Conservation (phyloP, 2,113 vertebrate genomes). For the Ctenomys sociabilis region DNA sequence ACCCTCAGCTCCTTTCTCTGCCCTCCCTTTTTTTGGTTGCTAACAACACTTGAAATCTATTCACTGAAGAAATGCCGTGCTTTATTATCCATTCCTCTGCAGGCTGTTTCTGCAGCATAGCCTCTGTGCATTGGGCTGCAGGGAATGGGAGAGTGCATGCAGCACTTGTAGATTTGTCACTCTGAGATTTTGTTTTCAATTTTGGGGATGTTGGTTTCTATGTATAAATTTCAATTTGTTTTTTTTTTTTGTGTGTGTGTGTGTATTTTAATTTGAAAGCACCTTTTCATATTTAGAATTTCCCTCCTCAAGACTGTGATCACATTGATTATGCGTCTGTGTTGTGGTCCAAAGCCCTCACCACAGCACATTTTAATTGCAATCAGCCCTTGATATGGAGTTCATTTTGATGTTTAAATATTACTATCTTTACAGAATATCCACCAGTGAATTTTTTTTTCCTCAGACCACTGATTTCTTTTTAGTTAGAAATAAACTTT, state of each 20-base stretch:
- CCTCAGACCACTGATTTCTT: neutral
- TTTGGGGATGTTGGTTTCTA: neutral
- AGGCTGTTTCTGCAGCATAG: neutral
- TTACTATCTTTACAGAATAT: neutral
- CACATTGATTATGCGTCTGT: neutral
- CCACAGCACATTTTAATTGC: neutral
- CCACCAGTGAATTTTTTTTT: neutral
- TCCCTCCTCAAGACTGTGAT: neutral
- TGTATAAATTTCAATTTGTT: neutral
- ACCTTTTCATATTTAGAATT: neutral
- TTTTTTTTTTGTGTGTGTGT: too few relatives aligned
- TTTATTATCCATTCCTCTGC: neutral
- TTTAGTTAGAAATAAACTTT: neutral
- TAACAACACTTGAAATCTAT: neutral
- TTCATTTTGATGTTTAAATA: neutral
- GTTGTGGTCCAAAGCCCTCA: neutral
- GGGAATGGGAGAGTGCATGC: too few relatives aligned
- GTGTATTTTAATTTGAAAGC: neutral
- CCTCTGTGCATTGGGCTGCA: too few relatives aligned
- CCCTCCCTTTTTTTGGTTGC: too few relatives aligned
- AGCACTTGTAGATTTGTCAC: neutral
- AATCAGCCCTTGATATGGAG: neutral
- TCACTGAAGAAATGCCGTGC: neutral
- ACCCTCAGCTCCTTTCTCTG: neutral
- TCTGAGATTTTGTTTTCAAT: neutral